Evolutionary conservation across 1,140 invertebrate species (phyloP), one percentile per base, ranked within the genome.

Genomic region (Pseudoatta argentina): DNA sequence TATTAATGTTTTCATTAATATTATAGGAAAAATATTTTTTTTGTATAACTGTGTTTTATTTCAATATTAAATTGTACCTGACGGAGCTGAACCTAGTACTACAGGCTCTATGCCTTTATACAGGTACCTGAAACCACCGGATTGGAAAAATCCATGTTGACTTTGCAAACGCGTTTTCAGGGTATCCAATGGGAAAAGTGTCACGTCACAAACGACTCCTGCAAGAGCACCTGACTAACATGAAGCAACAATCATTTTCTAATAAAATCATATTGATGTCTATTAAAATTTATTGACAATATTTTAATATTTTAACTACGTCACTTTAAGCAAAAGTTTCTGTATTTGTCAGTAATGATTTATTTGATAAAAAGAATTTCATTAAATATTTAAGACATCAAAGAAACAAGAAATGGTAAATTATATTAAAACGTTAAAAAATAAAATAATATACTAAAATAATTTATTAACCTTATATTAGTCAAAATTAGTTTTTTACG

Each of bases 121-220:
- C 66, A 99, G 97, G 64, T 97, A 97, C 67, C 95, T 96, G 91
- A 99, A 99, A 3, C 98, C 99, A 14, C 99, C 99, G 79, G 98
- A 96, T 87, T 97, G 97, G 89, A 96, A 95, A 94, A 99, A 99
- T 34, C 99, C 99, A 91, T 97, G 95, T 88, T 97, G 96, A 92
- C 98, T 98, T 94, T 99, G 99, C 16, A 99, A 94, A 30, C 99
- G 95, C 10, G 99, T 99, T 95, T 99, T 99, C 6, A 99, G 95
- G 0, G 99, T 99, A 94, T 99, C 99, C 82, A 99, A 94, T 6
- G 99, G 99, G 94, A 98, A 99, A 44, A 99, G 95, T 5, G 96
- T 94, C 16, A 98, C 94, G 95, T 99, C 98, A 73, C 98, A 97
- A 27, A 97, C 95, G 10, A 97, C 94, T 16, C 97, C 97, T 59